phyloP scores from a whole-genome alignment of 2,888 invertebrate genomes.

The Omphaloscelis lunosa region DNA sequence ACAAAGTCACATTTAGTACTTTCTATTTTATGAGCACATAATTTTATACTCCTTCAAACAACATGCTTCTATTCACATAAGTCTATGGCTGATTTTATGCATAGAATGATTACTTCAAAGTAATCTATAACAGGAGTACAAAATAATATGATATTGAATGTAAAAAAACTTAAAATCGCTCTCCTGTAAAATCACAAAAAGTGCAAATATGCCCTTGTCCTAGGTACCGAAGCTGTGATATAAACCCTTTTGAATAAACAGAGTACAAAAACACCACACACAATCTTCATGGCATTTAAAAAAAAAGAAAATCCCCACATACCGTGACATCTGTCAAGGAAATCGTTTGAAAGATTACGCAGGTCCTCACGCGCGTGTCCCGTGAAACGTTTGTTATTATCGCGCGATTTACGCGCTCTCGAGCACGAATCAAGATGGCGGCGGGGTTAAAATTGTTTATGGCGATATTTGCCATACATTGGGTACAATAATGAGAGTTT shows the following conservation, averaged over 20 bases:
- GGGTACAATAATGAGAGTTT: not conserved
- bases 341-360: constrained; percentile 47
- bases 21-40: too few relatives aligned
- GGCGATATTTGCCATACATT: constrained; percentile 21
- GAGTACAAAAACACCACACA: not conserved
- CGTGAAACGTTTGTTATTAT: constrained; percentile 18
- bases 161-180: too few relatives aligned
- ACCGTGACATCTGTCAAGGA: constrained; percentile 29
- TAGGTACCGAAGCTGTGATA: too few relatives aligned
- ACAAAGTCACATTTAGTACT: too few relatives aligned
- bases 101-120: too few relatives aligned
- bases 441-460: constrained; percentile 12
- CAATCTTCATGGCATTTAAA: not conserved
- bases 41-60: too few relatives aligned
- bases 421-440: constrained; percentile 40
- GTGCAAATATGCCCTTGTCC: too few relatives aligned
- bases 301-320: constrained; percentile 6
- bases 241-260: not conserved
- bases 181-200: too few relatives aligned
- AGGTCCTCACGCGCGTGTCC: not conserved
- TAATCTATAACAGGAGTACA: too few relatives aligned
- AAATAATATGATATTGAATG: too few relatives aligned
- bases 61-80: too few relatives aligned
- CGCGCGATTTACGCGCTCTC: constrained; percentile 29
- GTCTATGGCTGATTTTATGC: too few relatives aligned